Base-by-base conservation (phyloP, 23 tunicate genomes). In the Oikopleura dioica region DNA sequence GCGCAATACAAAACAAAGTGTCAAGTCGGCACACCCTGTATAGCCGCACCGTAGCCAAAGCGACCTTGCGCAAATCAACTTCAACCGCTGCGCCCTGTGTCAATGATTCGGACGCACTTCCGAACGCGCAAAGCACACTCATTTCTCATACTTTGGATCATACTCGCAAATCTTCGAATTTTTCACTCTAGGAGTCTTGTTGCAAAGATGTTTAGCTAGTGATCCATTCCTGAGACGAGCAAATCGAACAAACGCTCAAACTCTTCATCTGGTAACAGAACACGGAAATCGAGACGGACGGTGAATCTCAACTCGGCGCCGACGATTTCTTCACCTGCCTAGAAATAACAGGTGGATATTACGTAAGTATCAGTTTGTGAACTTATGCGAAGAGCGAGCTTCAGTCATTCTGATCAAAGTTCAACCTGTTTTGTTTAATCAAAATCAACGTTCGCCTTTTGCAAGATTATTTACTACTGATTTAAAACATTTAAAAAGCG, bases 91-190 rank as follows among this genome's bases (percentile, higher is more conserved):
- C 55, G 55, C 21, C 21, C 55, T 44, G 55, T 9, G 16, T 21
- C 55, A 44, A 44, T 44, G 21, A 44, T 44, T 21, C 55, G 9
- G 55, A 9, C 55, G 21, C 55, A 44, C 21, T 44, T 9, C 55
- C 21, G 16, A 63, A 28, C 2, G 72, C 72, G 72, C 72, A 63
- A 63, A 63, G 16, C 72, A 63, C n/a, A n/a, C n/a, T n/a, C n/a
- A n/a, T n/a, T n/a, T n/a, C n/a, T n/a, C n/a, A n/a, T n/a, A n/a
- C n/a, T n/a, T n/a, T n/a, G n/a, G n/a, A n/a, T n/a, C n/a, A n/a
- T n/a, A n/a, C n/a, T n/a, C n/a, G n/a, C n/a, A n/a, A n/a, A n/a
- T n/a, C n/a, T n/a, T n/a, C n/a, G n/a, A n/a, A n/a, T n/a, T n/a
- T n/a, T n/a, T n/a, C n/a, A n/a, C n/a, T n/a, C n/a, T n/a, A n/a